Evolutionary conservation across 2,113 vertebrate species (phyloP).

Genomic region (Paraplagusia blochii): DNA sequence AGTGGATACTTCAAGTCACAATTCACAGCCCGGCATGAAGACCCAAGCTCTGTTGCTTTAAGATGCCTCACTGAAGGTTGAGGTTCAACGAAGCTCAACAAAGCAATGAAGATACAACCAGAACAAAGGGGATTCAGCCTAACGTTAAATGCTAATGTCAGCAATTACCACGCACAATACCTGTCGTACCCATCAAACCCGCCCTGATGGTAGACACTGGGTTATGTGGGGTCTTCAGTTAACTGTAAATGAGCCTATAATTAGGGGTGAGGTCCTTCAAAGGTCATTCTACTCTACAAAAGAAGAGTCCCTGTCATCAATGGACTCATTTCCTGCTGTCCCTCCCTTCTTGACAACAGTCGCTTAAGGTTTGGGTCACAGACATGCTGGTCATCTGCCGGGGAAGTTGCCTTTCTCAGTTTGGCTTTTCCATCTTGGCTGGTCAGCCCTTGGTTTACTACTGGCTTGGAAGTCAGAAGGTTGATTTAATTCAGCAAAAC

Average conservation of each 20-base stretch:
- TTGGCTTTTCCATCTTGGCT: too few species aligned
- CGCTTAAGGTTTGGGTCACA: conserved; percentile 6
- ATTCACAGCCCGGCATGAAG: conserved; percentile 13
- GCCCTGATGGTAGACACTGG: conserved; percentile 17
- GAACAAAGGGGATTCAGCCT: conserved; percentile 18
- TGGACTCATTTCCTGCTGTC: conserved; percentile 36
- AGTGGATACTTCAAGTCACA: conserved; percentile 40
- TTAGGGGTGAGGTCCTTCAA: conserved; percentile 42
- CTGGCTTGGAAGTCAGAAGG: not conserved
- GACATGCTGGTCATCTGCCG: not conserved
- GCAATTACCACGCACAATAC: conserved; percentile 37
- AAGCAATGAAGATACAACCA: not conserved
- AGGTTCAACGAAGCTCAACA: too few species aligned
- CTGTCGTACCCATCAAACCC: conserved; percentile 9
- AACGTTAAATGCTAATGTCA: conserved; percentile 37
- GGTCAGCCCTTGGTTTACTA: too few species aligned
- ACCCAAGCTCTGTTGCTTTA: too few species aligned
- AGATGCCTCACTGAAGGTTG: too few species aligned
- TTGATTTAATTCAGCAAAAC: too few species aligned
- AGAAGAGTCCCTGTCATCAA: conserved; percentile 46
- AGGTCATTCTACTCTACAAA: conserved; percentile 31
- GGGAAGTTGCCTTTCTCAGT: too few species aligned
- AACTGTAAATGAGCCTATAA: conserved; percentile 44
- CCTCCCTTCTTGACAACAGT: conserved; percentile 5
- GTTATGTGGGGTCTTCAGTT: conserved; percentile 14